phyloP scores from a whole-genome alignment of 2,888 invertebrate species.

The Torymus aiolomorphi region DNA sequence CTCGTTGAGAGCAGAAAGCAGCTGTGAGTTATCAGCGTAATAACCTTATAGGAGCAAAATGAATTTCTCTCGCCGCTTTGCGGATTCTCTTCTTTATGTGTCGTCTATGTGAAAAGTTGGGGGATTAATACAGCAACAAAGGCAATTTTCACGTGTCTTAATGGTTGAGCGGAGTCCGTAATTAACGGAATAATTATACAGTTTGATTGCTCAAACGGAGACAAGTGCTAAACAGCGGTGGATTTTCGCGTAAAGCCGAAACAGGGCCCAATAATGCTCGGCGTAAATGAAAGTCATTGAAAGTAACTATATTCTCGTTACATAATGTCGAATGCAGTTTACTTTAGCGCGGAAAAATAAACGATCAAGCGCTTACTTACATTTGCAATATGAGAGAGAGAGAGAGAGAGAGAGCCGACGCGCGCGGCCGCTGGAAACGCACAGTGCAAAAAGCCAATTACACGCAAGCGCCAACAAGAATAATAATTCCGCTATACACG shows the following conservation, averaged over 20 bases:
- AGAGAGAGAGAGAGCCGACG: too few relatives aligned
- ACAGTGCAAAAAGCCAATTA: slow-evolving; percentile 32
- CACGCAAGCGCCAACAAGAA: slow-evolving; percentile 23
- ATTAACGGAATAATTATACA: too few relatives aligned
- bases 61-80: slow-evolving; percentile 70
- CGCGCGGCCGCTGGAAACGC: background rate
- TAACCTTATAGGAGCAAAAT: slow-evolving; percentile 71
- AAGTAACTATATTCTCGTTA: background rate
- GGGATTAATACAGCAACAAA: too few relatives aligned
- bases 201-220: too few relatives aligned
- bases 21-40: slow-evolving; percentile 73
- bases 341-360: background rate
- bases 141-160: too few relatives aligned
- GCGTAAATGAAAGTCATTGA: background rate
- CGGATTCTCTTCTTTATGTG: too few relatives aligned
- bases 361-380: background rate
- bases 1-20: slow-evolving; percentile 55
- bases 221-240: too few relatives aligned
- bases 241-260: too few relatives aligned
- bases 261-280: too few relatives aligned
- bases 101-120: too few relatives aligned
- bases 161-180: too few relatives aligned
- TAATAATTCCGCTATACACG: slow-evolving; percentile 26
- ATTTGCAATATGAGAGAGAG: too few relatives aligned
- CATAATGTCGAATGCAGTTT: background rate